These are phyloP conservation scores for Chaetoderma sp. DNA, from an alignment of 2,888 invertebrate genomes.

Conservation along the genomic window DNA sequence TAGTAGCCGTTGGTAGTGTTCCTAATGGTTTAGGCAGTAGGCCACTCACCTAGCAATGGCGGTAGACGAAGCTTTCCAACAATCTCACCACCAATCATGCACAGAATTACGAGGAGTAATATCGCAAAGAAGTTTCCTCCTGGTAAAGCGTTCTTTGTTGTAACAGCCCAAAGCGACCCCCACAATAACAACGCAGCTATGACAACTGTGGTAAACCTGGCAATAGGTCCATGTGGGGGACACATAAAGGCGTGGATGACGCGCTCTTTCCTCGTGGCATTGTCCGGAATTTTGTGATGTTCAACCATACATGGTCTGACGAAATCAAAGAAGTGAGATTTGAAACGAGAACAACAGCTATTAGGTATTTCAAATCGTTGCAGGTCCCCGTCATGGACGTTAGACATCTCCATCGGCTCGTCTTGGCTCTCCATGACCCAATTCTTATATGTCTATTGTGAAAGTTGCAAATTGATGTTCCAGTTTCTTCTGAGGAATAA, in stretches of 20 bases:
- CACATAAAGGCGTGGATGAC: slow-evolving; percentile 28
- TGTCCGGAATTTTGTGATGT: slow-evolving; percentile 44
- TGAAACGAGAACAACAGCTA: not conserved
- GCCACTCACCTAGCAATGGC: slow-evolving; percentile 34
- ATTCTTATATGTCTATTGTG: too few relatives aligned
- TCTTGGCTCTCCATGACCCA: too few relatives aligned
- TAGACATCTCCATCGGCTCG: too few relatives aligned
- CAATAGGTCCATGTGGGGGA: slow-evolving; percentile 38
- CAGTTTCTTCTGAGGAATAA: too few relatives aligned
- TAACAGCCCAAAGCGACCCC: slow-evolving; percentile 30
- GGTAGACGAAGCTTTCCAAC: slow-evolving; percentile 35
- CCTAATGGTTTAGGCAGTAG: too few relatives aligned
- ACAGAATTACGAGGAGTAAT: slow-evolving; percentile 27
- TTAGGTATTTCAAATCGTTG: too few relatives aligned
- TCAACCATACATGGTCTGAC: slow-evolving; percentile 46
- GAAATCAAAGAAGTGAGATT: not conserved
- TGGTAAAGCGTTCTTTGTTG: slow-evolving; percentile 32
- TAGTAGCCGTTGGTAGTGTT: too few relatives aligned
- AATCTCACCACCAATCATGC: slow-evolving; percentile 31
- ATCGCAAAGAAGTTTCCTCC: slow-evolving; percentile 43
- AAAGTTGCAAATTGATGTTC: too few relatives aligned
- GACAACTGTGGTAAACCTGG: slow-evolving; percentile 65
- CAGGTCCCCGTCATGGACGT: too few relatives aligned
- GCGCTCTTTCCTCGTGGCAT: slow-evolving; percentile 27
- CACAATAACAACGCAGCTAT: slow-evolving; percentile 27